Base-by-base conservation (phyloP, 2,797 vertebrate species). In the Melopsittacus undulatus region DNA sequence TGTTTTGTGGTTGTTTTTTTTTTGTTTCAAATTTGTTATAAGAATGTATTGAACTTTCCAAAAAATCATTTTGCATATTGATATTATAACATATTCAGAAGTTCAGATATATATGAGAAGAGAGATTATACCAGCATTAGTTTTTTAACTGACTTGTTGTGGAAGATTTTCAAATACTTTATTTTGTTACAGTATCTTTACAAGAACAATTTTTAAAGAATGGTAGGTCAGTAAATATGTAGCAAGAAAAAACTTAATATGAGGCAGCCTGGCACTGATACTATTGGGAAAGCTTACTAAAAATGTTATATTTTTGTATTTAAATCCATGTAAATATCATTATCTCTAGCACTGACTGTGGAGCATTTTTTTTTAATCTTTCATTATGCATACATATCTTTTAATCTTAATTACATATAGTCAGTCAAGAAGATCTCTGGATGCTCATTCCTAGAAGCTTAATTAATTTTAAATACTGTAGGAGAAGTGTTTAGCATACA, bases 381-480 rank as follows among this genome's bases (percentile, higher is more conserved):
- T 79, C 79, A 57, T 78, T 56, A 74, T 68, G 46, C 64, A 34
- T 66, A 34, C 7, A 4, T 88, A 23, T 64, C 22, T 94, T 76
- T 67, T 80, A 59, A 59, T 52, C 38, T 89, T 84, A 87, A 85
- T 92, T 95, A 40, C 48, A 23, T 59, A 1, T 42, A 62, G 46
- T 70, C 72, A 92, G 51, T 92, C 59, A 62, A 11, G 64, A 78
- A 21, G 27, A 81, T 90, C 42, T 82, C 91, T 57, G 29, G 51
- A 6, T 94, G 24, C 61, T 86, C 13, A 8, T 77, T 96, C 51
- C 61, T 70, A 61, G 48, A 45, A 81, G 36, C 20, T 85, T 94
- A 86, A 68, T 93, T 90, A 78, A 38, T 88, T 78, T 86, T 43
- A 88, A 90, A 77, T 52, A 54, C 40, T 52, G 16, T 12, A 59